A percentile compares a stretch with the other conserved stretches of the same genome.
Conservation (phyloP, 2,113 vertebrate genomes). For the Serinus canaria region DNA sequence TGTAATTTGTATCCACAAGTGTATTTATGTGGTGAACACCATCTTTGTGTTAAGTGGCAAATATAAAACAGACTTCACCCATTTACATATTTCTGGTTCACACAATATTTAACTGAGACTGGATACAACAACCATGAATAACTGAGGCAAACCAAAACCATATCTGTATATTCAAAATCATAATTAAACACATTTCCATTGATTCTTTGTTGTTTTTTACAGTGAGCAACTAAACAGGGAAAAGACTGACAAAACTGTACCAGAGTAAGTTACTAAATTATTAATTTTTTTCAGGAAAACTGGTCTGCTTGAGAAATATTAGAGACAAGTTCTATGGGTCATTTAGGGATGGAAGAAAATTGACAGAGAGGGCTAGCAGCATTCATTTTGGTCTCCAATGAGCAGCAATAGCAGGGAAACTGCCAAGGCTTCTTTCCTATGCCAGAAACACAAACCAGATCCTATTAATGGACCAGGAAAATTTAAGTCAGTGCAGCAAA, state of each 20-base stretch:
- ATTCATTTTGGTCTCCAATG: background rate
- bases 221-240: background rate
- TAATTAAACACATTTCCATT: background rate
- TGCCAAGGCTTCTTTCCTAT: background rate
- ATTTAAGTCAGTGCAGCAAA: conserved; percentile 3
- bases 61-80: background rate
- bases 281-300: background rate
- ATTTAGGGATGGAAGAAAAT: background rate
- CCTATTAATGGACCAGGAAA: conserved; percentile 14
- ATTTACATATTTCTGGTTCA: background rate
- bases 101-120: background rate
- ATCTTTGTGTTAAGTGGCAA: background rate
- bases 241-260: background rate
- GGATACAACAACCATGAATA: background rate
- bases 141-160: background rate
- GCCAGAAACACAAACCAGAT: conserved; percentile 37
- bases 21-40: background rate
- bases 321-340: background rate
- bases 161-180: background rate
- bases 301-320: background rate
- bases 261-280: background rate
- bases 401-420: background rate
- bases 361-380: background rate
- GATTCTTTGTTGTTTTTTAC: background rate
- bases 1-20: background rate